Percentiles rank a stretch among this genome's conserved stretches.
These are phyloP conservation scores for Acanthacorydalis orientalis DNA, from an alignment of 2,888 invertebrate genomes.

Conservation along the genomic window DNA sequence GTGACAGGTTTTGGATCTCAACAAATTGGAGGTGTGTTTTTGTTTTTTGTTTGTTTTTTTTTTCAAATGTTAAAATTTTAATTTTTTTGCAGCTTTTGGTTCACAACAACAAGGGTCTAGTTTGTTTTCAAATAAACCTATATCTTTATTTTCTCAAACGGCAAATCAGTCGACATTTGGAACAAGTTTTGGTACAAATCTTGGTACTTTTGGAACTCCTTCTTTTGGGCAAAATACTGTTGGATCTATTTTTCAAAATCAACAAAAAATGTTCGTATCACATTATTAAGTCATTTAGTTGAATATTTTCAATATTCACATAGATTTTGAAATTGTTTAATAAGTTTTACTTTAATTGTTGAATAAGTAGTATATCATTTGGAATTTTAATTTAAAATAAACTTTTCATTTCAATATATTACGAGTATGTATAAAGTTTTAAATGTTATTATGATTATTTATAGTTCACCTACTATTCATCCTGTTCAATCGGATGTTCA, in stretches of 20 bases:
- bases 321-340: too few species aligned
- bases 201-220: neutral
- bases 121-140: conserved; percentile 13
- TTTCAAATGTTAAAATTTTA: neutral
- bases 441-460: neutral
- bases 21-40: too few species aligned
- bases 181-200: neutral
- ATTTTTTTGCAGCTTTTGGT: neutral
- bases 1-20: conserved; percentile 34
- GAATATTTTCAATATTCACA: too few species aligned
- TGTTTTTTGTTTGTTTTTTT: too few species aligned
- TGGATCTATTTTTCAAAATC: too few species aligned
- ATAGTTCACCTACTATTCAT: neutral
- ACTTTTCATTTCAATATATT: neutral
- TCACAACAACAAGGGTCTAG: conserved; percentile 14
- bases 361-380: too few species aligned
- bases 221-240: neutral
- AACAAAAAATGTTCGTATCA: too few species aligned
- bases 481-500: neutral
- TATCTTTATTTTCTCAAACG: conserved; percentile 2
- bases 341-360: too few species aligned
- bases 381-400: too few species aligned
- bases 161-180: neutral
- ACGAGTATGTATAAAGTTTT: neutral
- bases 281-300: too few species aligned